Evolutionary conservation across 2,888 invertebrate species (phyloP).

Genomic region (Platycheirus rosarum): DNA sequence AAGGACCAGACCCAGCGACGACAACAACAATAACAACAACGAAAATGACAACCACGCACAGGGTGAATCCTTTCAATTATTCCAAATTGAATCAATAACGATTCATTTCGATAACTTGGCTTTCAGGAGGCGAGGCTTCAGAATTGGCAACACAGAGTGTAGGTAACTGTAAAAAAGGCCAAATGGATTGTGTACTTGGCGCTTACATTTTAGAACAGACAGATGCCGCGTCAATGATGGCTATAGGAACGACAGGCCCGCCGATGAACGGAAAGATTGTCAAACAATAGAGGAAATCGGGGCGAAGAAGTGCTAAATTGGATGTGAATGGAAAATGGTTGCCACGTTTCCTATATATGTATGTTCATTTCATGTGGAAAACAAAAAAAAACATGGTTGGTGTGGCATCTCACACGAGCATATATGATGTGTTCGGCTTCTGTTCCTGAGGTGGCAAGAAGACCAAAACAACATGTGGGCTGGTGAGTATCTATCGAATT

Average conservation of each 20-base stretch:
- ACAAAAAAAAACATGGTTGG: no score
- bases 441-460: no score
- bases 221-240: constrained; percentile 35
- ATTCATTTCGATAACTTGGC: constrained; percentile 68
- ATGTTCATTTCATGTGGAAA: constrained; percentile 50
- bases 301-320: constrained; percentile 38
- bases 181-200: constrained; percentile 49
- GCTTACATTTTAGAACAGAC: constrained; percentile 57
- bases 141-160: no score
- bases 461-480: no score
- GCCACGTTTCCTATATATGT: constrained; percentile 53
- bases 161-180: constrained; percentile 7
- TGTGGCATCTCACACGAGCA: background rate
- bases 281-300: constrained; percentile 36
- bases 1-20: constrained; percentile 23
- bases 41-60: constrained; percentile 24
- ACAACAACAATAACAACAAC: constrained; percentile 19
- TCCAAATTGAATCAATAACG: constrained; percentile 71
- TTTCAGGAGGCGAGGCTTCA: constrained; percentile 17
- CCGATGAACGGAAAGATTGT: constrained; percentile 9
- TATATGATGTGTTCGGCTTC: no score
- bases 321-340: constrained; percentile 63
- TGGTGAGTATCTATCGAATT: no score
- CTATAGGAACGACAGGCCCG: constrained; percentile 5
- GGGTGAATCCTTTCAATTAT: constrained; percentile 70